Evolutionary conservation across 2,888 invertebrate genomes (phyloP), one percentile per base, ranked within the genome.

Genomic region (Papilio protenor): DNA sequence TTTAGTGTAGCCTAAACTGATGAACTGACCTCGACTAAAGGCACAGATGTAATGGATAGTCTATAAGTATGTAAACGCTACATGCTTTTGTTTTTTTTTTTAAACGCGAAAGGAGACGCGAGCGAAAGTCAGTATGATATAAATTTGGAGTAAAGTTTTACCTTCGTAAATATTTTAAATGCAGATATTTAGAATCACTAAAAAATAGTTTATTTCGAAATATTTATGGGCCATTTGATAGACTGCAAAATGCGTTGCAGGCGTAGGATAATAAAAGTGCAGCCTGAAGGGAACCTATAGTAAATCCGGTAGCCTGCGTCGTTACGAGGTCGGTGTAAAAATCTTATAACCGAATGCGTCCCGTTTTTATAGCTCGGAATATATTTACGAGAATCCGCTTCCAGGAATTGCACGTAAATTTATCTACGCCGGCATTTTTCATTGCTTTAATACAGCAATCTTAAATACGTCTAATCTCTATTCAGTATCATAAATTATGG

Each of bases 321-420:
- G 88, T 89, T 88, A 89, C 87, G 88, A 87, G 85, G 85, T 83
- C 82, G 87, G 87, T 89, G 89, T 90, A 91, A 91, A 90, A 91
- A 89, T 88, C 88, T 86, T 89, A 91, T 89, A 90, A 90, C 90
- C 87, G 87, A 90, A 91, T 90, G 88, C 89, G 83, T 88, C 86
- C 82, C 88, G 88, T 88, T 93, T 92, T 94, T 94, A 94, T 88
- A 84, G 87, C 86, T 83, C 80, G 82, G 90, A 91, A 92, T 92
- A 91, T 91, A 91, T 93, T 93, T 93, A 92, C 91, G 91, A 86
- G 87, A 87, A 87, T 88, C 85, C 89, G 89, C 90, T 92, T 89
- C 87, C 88, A 89, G 87, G 87, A 87, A 90, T 88, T 89, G 91
- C 87, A 87, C 90, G 90, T 92, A 91, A 92, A 92, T 85, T 89